Evolutionary conservation across 2,888 invertebrate species (phyloP).

Genomic region (Enchytraeus crypticus): DNA sequence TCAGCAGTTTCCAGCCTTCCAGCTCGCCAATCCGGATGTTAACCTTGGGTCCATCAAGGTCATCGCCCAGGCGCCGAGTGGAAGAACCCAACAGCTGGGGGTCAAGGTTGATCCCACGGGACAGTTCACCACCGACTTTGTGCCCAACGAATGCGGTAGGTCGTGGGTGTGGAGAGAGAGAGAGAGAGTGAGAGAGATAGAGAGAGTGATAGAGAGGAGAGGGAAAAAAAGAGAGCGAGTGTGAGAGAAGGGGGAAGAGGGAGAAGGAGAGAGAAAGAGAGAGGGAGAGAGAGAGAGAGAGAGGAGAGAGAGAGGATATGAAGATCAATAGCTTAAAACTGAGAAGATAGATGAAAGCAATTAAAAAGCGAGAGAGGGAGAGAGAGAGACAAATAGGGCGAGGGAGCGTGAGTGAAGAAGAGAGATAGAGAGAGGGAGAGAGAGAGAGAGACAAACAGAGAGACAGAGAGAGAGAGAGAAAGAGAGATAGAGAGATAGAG

Average conservation of each 20-base stretch:
- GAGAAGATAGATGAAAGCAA: too few relatives aligned
- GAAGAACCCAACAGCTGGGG: slow-evolving; percentile 71
- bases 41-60: slow-evolving; percentile 73
- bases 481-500: too few relatives aligned
- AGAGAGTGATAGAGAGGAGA: too few relatives aligned
- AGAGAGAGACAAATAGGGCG: too few relatives aligned
- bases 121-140: slow-evolving; percentile 81
- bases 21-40: slow-evolving; percentile 57
- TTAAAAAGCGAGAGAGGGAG: too few relatives aligned
- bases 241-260: not conserved
- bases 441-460: too few relatives aligned
- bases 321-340: not conserved
- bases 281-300: not conserved
- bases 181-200: too few relatives aligned
- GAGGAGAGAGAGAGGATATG: not conserved
- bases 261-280: not conserved
- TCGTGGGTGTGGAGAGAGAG: not conserved
- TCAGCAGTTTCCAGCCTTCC: slow-evolving; percentile 36
- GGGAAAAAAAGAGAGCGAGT: too few relatives aligned
- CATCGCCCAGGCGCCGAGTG: slow-evolving; percentile 82
- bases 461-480: too few relatives aligned
- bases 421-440: too few relatives aligned
- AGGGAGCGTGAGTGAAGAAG: too few relatives aligned
- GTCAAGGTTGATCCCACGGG: slow-evolving; percentile 47
- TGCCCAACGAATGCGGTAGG: slow-evolving; percentile 85